Percentiles rank a stretch among this genome's conserved stretches.
These are phyloP conservation scores for Lipophrys pholis DNA, from an alignment of 2,113 vertebrate genomes.

Conservation along the genomic window DNA sequence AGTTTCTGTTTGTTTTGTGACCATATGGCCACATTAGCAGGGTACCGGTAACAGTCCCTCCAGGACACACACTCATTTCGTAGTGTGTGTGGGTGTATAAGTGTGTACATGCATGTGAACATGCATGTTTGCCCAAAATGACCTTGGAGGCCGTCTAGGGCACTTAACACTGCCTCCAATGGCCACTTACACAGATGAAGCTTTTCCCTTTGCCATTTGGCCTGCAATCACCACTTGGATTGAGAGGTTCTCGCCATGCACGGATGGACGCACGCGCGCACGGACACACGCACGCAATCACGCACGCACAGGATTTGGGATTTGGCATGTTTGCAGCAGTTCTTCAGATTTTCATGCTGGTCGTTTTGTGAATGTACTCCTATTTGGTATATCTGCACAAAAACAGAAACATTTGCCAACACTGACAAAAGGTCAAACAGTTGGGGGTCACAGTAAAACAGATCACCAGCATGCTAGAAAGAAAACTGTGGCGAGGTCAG, in stretches of 20 bases:
- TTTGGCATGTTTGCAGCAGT: no score
- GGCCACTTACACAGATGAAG: conserved; percentile 64
- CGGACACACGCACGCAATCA: background rate
- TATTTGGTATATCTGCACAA: background rate
- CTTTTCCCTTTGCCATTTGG: conserved; percentile 63
- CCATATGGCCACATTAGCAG: conserved; percentile 86
- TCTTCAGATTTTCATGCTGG: background rate
- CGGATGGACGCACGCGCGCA: conserved; percentile 21
- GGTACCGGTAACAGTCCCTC: conserved; percentile 79
- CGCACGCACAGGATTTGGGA: conserved; percentile 1
- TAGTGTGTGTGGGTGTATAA: conserved; percentile 1
- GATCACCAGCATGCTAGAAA: background rate
- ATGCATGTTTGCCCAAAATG: conserved; percentile 20
- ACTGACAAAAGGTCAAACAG: conserved; percentile 25
- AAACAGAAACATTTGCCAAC: background rate
- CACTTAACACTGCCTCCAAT: conserved; percentile 69
- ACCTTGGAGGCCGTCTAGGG: conserved; percentile 69
- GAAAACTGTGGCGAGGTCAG: conserved; percentile 21
- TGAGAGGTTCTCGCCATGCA: conserved; percentile 21
- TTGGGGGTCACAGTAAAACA: conserved; percentile 15
- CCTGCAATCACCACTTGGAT: conserved; percentile 42
- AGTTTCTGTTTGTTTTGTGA: conserved; percentile 84
- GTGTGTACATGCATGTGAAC: background rate
- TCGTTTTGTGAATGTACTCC: background rate
- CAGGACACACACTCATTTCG: conserved; percentile 64